Evolutionary conservation across 2,797 vertebrate genomes (phyloP), one percentile per base, ranked within the genome.

Genomic region (Gobio occitaniae): DNA sequence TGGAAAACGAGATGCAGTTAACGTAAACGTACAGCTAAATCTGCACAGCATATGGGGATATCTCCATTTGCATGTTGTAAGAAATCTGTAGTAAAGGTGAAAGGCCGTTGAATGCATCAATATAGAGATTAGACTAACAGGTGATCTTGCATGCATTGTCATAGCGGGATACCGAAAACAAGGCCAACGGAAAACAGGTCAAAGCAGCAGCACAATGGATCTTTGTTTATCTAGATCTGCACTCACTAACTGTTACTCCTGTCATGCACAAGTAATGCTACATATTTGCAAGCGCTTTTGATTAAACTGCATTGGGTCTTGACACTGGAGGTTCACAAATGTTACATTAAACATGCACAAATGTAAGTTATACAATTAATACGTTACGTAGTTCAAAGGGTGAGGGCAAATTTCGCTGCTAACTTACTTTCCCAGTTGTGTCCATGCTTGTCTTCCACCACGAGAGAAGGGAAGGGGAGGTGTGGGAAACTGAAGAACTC

Each of bases 381-480:
- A 8, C 1, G 48, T 81, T 29, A 25, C 3, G 6, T 13, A 6
- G 19, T 32, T 50, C 16, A 38, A 13, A 78, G 7, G 13, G 8
- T 56, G 4, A 44, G n/a, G 4, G 47, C 6, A 63, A 70, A 69
- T 17, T 63, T 72, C 3, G 48, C 50, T n/a, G 25, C 4, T 1
- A 41, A 91, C 94, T 94, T 89, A 96, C 95, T 93, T 95, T 89
- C 0, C 94, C 95, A 70, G 88, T 89, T 25, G 95, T 95, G 85
- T 93, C 94, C 95, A 96, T 96, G 90, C 68, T 89, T 91, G 0
- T 86, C 4, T 29, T 83, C 66, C 21, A 69, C n/a, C 68, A 7
- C 10, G 47, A 69, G n/a, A 56, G 71, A 54, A 71, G 3, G 16
- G 50, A 47, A 83, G 19, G 8, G 61, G 59, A 48, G 75, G 72